Evolutionary conservation across 2,888 invertebrate genomes (phyloP).

Genomic region (Periphyllus acericola): DNA sequence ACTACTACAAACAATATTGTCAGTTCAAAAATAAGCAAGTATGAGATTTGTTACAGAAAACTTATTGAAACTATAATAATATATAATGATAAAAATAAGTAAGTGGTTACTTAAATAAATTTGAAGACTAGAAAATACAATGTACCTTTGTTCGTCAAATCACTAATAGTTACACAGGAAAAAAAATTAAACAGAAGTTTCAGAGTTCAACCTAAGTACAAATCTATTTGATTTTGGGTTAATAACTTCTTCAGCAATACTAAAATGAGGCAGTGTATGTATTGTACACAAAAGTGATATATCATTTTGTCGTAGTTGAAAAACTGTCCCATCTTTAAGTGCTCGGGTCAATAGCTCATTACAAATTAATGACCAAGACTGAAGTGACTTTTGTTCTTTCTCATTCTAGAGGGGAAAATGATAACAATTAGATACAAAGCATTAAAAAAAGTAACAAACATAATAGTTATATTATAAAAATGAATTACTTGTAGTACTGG

Average conservation of each 20-base stretch:
- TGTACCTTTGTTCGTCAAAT: slow-evolving; percentile 26
- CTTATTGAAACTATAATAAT: slow-evolving; percentile 28
- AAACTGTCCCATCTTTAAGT: slow-evolving; percentile 83
- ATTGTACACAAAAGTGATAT: slow-evolving; percentile 90
- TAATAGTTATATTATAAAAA: not conserved
- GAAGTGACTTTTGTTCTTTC: slow-evolving; percentile 81
- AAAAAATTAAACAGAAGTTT: slow-evolving; percentile 88
- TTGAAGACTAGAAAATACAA: slow-evolving; percentile 55
- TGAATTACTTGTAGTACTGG: slow-evolving; percentile 77
- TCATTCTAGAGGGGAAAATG: slow-evolving; percentile 71
- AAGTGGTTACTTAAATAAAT: slow-evolving; percentile 41
- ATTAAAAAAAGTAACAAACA: not conserved
- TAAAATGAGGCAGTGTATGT: slow-evolving; percentile 89
- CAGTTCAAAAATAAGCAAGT: slow-evolving; percentile 10
- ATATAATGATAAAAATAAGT: slow-evolving; percentile 30
- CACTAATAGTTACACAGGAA: slow-evolving; percentile 6
- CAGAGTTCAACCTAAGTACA: slow-evolving; percentile 91
- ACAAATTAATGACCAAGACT: slow-evolving; percentile 96
- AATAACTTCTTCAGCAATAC: slow-evolving; percentile 93
- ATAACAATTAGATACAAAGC: not conserved
- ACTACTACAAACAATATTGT: not conserved
- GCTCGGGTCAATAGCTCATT: slow-evolving; percentile 90
- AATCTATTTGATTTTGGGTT: slow-evolving; percentile 97
- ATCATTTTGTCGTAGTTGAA: slow-evolving; percentile 93
- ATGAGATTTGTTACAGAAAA: not conserved